Percentiles rank a stretch among this genome's conserved stretches.
Conservation (phyloP, 2,113 vertebrate genomes). For the Pelusios castaneus region DNA sequence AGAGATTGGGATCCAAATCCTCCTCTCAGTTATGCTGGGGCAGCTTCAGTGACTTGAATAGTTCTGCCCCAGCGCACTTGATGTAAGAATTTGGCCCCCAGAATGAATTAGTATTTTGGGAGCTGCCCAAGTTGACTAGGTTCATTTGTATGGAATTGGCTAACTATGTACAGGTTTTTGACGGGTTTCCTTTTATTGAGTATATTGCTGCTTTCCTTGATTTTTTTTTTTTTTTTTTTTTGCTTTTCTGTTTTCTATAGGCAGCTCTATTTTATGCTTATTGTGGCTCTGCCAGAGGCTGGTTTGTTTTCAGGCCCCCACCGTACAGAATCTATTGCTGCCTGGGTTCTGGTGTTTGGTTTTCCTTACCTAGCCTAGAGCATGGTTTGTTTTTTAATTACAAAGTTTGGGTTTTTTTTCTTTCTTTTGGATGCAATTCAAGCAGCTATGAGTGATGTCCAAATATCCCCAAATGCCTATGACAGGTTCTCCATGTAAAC, state of each 20-base stretch:
- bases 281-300: conserved; percentile 50
- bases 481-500: conserved; percentile 59
- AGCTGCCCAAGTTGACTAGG: neutral
- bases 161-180: neutral
- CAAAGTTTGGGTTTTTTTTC: conserved; percentile 43
- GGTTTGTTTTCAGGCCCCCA: neutral
- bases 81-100: neutral
- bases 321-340: conserved; percentile 9
- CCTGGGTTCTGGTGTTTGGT: conserved; percentile 11
- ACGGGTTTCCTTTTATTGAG: neutral
- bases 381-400: conserved; percentile 62
- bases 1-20: neutral
- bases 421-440: conserved; percentile 58
- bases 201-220: neutral
- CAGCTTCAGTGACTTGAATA: neutral
- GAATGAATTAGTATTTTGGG: neutral
- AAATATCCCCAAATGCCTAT: conserved; percentile 39
- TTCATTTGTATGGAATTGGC: neutral
- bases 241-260: conserved; percentile 27
- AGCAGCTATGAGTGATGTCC: conserved; percentile 28
- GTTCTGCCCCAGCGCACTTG: neutral
- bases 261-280: conserved; percentile 42
- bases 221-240: conserved; percentile 35
- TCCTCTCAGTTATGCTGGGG: neutral
- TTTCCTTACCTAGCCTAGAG: conserved; percentile 46